phyloP scores from a whole-genome alignment of 2,797 vertebrate genomes.

The Gymnoscopelus braueri region DNA sequence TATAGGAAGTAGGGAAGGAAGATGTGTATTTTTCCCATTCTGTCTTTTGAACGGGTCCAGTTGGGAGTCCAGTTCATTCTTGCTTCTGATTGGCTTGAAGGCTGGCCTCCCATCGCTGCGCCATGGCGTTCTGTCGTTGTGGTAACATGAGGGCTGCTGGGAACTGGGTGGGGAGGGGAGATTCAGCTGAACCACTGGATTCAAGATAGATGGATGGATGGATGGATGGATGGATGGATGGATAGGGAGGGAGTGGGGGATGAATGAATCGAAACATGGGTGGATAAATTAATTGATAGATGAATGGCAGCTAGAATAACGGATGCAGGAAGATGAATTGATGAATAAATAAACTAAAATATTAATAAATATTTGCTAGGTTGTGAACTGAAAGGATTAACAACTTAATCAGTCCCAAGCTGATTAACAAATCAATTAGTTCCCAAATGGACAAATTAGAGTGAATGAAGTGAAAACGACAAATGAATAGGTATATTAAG shows the following conservation, averaged over 20 bases:
- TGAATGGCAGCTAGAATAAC: not conserved
- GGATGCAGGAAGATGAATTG: not conserved
- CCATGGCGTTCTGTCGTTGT: constrained; percentile 73
- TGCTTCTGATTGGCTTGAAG: constrained; percentile 73
- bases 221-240: constrained; percentile 17
- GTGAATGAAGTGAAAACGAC: constrained; percentile 39
- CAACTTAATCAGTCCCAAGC: constrained; percentile 38
- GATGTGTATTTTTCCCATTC: constrained; percentile 3
- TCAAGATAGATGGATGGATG: constrained; percentile 13
- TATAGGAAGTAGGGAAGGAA: constrained; percentile 1
- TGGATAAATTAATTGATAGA: constrained; percentile 11
- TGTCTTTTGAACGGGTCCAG: constrained; percentile 32
- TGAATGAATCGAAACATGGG: not conserved
- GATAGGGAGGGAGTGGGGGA: not conserved
- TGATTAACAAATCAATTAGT: constrained; percentile 45
- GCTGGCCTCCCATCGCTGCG: constrained; percentile 75
- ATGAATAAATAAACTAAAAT: not conserved
- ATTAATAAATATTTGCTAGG: no score
- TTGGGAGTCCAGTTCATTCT: constrained; percentile 47
- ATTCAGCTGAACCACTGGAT: constrained; percentile 70
- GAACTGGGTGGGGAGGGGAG: constrained; percentile 68
- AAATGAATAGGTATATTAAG: constrained; percentile 35
- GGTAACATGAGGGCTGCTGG: constrained; percentile 58
- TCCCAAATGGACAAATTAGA: constrained; percentile 42
- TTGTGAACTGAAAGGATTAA: constrained; percentile 43